A percentile compares a stretch with the other conserved stretches of the same genome.
Conservation (phyloP, 2,888 invertebrate species). For the Anthophora plumipes region DNA sequence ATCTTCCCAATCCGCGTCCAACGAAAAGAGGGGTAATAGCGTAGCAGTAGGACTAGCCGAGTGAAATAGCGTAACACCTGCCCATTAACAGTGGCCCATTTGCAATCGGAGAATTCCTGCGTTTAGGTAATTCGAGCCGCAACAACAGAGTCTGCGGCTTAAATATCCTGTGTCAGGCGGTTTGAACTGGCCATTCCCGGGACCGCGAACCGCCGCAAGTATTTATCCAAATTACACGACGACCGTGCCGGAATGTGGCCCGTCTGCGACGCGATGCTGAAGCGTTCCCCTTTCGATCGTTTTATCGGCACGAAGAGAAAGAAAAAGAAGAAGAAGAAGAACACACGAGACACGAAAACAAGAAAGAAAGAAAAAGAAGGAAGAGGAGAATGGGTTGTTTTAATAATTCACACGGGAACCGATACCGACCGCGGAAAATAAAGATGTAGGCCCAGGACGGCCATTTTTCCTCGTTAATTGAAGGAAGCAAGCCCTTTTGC, state of each 20-base stretch:
- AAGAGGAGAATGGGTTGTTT: slow-evolving; percentile 26
- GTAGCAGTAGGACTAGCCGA: slow-evolving; percentile 21
- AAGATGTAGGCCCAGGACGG: slow-evolving; percentile 64
- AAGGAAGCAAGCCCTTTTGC: slow-evolving; percentile 74
- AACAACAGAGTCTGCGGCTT: slow-evolving; percentile 62
- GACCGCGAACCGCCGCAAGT: slow-evolving; percentile 57
- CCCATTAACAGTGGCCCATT: slow-evolving; percentile 53
- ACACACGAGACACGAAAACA: too few relatives aligned
- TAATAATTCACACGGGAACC: slow-evolving; percentile 59
- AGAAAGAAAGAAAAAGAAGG: too few relatives aligned
- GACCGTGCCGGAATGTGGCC: slow-evolving; percentile 37
- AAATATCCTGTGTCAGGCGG: slow-evolving; percentile 61
- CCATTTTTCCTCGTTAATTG: slow-evolving; percentile 75
- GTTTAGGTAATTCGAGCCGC: slow-evolving; percentile 64
- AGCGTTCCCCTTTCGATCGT: slow-evolving; percentile 27
- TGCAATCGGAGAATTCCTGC: slow-evolving; percentile 64
- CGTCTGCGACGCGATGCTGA: slow-evolving; percentile 23
- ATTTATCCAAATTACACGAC: slow-evolving; percentile 58
- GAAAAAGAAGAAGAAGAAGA: neutral
- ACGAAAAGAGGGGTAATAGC: neutral
- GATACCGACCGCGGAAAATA: slow-evolving; percentile 62
- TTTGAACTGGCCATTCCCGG: slow-evolving; percentile 51
- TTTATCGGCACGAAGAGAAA: slow-evolving; percentile 5
- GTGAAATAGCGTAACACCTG: slow-evolving; percentile 41
- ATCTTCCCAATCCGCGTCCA: neutral